Evolutionary conservation across 2,888 invertebrate genomes (phyloP), one percentile per base, ranked within the genome.

Genomic region (Anoplius nigerrimus): DNA sequence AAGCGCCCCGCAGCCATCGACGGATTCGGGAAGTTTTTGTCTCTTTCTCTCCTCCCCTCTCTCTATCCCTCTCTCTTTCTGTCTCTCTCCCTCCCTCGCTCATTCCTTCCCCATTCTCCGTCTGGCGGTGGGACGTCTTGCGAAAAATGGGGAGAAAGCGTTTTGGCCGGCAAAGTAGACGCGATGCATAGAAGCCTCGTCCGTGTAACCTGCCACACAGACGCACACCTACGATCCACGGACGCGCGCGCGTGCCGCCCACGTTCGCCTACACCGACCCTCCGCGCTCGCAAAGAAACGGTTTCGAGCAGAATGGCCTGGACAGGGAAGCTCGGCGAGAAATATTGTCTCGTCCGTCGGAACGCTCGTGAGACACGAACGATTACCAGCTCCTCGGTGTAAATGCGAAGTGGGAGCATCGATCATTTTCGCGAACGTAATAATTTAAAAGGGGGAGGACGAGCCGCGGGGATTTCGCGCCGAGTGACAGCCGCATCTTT

Each of bases 371-470:
- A 55, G 58, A 22, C 69, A 72, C 66, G 73, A 77, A 67, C 75
- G 73, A 72, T 75, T 71, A 71, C 67, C 63, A 56, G 65, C 57
- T 66, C 62, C 53, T 34, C 48, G 66, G 57, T 66, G 69, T 64
- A 68, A 75, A 75, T 48, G 66, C 57, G 69, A 52, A 55, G 64
- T 61, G 60, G 57, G 60, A 75, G 62, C 72, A 72, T 78, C 75
- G 75, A 78, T 78, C 78, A 78, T 73, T 69, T 65, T 16, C 34
- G 68, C 57, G 69, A 68, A 64, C 54, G 68, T 71, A 71, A 69
- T 75, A 66, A 73, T 75, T 78, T 75, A 62, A 73, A 71, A 51
- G 58, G 21, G 57, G 15, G 18, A 21, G 18, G 42, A 3, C 46
- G 46, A 18, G 48, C 8, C 51, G 18, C 46, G 53, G 57, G 66